Conservation (phyloP, 2,797 vertebrate species). For the Hydrocynus forskahlii region DNA sequence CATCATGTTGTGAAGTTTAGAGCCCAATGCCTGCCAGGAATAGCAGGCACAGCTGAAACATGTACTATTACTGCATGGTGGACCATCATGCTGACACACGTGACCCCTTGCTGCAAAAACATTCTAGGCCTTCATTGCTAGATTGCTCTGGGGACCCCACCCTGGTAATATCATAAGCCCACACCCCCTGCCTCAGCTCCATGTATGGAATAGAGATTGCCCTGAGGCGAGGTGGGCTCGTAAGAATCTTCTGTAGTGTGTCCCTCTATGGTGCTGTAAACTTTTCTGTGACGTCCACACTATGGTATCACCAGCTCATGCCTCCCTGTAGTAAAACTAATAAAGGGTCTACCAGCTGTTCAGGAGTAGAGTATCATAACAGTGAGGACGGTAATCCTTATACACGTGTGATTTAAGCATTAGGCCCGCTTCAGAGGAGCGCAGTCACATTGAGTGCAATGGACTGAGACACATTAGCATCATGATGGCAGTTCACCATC, state of each 20-base stretch:
- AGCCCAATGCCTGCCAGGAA: not conserved
- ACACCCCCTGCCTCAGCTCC: conserved; percentile 7
- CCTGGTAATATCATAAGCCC: not conserved
- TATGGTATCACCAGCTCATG: conserved; percentile 5
- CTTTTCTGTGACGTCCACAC: not conserved
- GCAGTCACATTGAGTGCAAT: not conserved
- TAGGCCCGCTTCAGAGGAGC: not conserved
- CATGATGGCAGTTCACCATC: not conserved
- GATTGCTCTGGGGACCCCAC: not conserved
- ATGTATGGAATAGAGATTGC: conserved; percentile 25
- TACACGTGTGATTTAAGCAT: not conserved
- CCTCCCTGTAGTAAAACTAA: conserved; percentile 8
- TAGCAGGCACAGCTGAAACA: conserved; percentile 15
- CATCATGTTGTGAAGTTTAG: not conserved
- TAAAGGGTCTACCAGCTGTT: conserved; percentile 21
- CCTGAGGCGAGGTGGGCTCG: not conserved
- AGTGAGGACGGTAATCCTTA: not conserved
- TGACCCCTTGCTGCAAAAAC: not conserved
- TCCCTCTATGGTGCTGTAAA: conserved; percentile 24
- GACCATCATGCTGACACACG: not conserved
- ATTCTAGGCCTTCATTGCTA: not conserved
- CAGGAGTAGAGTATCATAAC: conserved; percentile 37
- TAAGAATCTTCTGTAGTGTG: not conserved
- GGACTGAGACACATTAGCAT: not conserved
- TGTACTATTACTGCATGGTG: conserved; percentile 2